These are phyloP conservation scores for Crematogaster levior DNA, from an alignment of 2,888 invertebrate species.

Conservation along the genomic window DNA sequence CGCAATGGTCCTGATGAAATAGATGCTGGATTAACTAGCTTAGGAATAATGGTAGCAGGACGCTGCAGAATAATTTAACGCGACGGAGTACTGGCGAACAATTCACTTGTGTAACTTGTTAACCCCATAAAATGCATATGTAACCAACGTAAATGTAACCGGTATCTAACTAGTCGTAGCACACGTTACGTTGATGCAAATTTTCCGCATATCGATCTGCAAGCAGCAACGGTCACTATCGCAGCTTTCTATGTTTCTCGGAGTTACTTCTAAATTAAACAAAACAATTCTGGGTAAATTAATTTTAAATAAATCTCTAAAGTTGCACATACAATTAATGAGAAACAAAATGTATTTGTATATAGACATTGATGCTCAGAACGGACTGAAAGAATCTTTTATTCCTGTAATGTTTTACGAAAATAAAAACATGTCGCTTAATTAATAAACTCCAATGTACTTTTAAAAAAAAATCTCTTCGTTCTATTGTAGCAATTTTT, in stretches of 20 bases:
- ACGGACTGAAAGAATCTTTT: background rate
- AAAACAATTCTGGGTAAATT: background rate
- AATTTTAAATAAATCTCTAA: background rate
- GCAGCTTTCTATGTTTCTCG: background rate
- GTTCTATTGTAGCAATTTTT: background rate
- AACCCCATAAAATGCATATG: slow-evolving; percentile 56
- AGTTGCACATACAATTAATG: slow-evolving; percentile 4
- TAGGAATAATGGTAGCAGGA: slow-evolving; percentile 52
- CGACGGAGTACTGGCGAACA: slow-evolving; percentile 32
- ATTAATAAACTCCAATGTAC: background rate
- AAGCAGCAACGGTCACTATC: slow-evolving; percentile 4
- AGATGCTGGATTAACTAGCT: slow-evolving; percentile 51
- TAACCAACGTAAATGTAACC: slow-evolving; percentile 46
- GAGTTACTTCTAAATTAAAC: background rate
- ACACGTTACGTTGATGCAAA: slow-evolving; percentile 16
- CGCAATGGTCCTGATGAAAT: slow-evolving; percentile 32
- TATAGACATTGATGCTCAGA: background rate
- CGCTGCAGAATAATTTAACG: slow-evolving; percentile 56
- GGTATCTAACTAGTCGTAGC: slow-evolving; percentile 26
- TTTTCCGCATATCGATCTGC: slow-evolving; percentile 26
- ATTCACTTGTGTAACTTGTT: slow-evolving; percentile 50
- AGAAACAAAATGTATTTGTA: background rate
- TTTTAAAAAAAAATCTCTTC: background rate
- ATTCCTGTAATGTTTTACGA: background rate
- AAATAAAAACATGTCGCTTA: background rate